Base-by-base conservation (phyloP, 2,797 vertebrate genomes). In the Enteromius treurensis region DNA sequence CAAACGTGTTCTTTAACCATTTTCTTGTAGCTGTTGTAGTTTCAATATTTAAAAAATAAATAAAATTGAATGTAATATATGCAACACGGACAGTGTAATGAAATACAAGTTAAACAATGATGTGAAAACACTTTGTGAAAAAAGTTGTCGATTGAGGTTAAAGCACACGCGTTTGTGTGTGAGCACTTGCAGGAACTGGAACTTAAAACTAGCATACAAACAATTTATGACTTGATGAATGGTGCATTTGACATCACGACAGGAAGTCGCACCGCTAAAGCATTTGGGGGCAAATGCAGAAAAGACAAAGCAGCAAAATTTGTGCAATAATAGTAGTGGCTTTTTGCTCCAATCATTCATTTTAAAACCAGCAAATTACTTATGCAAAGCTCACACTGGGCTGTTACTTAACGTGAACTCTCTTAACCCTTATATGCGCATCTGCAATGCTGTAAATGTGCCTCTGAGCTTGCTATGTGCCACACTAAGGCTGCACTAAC, bases 171-270 rank as follows among this genome's bases (percentile, higher is more conserved):
- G 40, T 13, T 5, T 76, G 23, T 75, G 5, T 2, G 21, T 53
- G 26, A 53, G n/a, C 1, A 5, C 73, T 76, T 60, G 21, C 37
- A 77, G 32, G 21, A 77, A 47, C 55, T 62, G 53, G 34, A 62
- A 45, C 75, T 37, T 64, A 37, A 49, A 47, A 37, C 23, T 19
- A 62, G 10, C 37, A 14, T n/a, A 26, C 29, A 60, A 71, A 15
- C 17, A 58, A 62, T 58, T 32, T 49, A 62, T 62, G 11, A 34
- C 26, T 70, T 17, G 32, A 26, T 32, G 55, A 62, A 62, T 45
- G 7, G 67, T 80, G 23, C 79, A 15, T 60, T 60, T 60, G 10
- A 80, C 53, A 47, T 71, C 26, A 71, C 11, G 37, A 80, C 68
- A 62, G 68, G 79, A 80, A 71, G 67, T 47, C 19, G 32, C 67